Evolutionary conservation across 2,888 invertebrate species (phyloP).

Genomic region (Harpagoxenus sublaevis): DNA sequence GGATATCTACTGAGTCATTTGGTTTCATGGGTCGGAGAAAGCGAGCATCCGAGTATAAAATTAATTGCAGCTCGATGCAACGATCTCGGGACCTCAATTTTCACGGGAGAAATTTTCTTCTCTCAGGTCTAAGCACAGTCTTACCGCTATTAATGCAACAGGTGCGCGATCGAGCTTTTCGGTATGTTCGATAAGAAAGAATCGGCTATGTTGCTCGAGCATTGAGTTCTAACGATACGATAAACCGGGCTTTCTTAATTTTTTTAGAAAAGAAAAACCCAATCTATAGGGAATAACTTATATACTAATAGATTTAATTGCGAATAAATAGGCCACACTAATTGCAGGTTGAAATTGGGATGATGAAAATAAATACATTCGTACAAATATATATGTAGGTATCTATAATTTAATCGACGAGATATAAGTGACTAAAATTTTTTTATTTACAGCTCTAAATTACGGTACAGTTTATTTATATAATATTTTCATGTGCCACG

Average conservation of each 20-base stretch:
- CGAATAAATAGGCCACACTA: neutral
- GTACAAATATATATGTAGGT: neutral
- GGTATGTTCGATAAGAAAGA: slow-evolving; percentile 7
- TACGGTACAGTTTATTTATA: neutral
- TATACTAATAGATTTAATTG: neutral
- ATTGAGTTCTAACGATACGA: neutral
- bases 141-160: slow-evolving; percentile 49
- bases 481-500: neutral
- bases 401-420: neutral
- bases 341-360: neutral
- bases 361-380: neutral
- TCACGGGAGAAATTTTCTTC: slow-evolving; percentile 41
- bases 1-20: neutral
- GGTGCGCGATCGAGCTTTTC: slow-evolving; percentile 35
- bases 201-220: neutral
- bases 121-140: slow-evolving; percentile 39
- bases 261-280: slow-evolving; percentile 3
- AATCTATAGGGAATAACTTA: neutral
- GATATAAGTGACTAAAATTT: neutral
- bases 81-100: slow-evolving; percentile 36
- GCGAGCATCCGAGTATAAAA: slow-evolving; percentile 32
- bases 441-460: neutral
- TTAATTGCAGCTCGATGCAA: slow-evolving; percentile 40
- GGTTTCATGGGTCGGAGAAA: slow-evolving; percentile 24
- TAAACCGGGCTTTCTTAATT: neutral